A percentile compares a stretch with the other conserved stretches of the same genome.
Evolutionary conservation across 2,797 vertebrate species (phyloP).

Genomic region (Malurus splendens): DNA sequence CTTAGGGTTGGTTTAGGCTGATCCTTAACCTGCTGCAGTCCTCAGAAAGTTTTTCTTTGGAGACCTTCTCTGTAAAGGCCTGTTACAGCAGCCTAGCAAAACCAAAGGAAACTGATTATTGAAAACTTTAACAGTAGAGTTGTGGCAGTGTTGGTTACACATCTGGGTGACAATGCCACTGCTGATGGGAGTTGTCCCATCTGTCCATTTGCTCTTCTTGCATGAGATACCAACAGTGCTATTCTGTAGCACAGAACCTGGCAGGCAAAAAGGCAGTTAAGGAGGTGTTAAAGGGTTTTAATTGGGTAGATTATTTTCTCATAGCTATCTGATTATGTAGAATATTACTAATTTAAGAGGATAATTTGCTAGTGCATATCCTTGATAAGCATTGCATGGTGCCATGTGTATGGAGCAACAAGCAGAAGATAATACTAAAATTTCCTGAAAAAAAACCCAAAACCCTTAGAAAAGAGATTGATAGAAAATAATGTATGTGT

Average conservation of each 20-base stretch:
- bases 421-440: background rate
- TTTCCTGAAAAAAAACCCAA: background rate
- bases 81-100: background rate
- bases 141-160: background rate
- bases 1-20: background rate
- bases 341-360: background rate
- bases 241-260: background rate
- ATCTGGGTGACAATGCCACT: background rate
- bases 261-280: background rate
- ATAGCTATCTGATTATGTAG: background rate
- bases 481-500: background rate
- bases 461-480: background rate
- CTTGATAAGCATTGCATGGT: background rate
- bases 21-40: background rate
- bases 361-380: background rate
- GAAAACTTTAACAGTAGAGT: background rate
- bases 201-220: background rate
- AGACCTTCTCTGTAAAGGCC: background rate
- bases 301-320: background rate
- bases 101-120: background rate
- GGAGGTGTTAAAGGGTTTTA: background rate
- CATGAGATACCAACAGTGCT: background rate
- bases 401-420: background rate
- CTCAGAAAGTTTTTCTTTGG: background rate
- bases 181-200: background rate